phyloP scores from a whole-genome alignment of 2,113 vertebrate genomes.

The Engystomops pustulosus region DNA sequence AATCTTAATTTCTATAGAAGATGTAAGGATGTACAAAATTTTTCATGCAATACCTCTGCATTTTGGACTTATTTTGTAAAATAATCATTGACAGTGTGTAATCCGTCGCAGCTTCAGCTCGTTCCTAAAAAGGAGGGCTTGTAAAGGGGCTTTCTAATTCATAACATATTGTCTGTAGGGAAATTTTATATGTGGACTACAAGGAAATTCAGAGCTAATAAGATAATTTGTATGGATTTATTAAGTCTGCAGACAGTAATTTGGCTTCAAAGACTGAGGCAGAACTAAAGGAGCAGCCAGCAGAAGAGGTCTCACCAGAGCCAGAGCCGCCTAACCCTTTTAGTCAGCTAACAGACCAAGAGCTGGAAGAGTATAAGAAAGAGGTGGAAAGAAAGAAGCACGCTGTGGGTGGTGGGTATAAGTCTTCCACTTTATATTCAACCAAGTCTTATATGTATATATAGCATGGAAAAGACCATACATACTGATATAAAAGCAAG shows the following conservation, averaged over 20 bases:
- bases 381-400: conserved; percentile 94
- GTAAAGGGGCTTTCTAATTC: no score
- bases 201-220: background rate
- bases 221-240: background rate
- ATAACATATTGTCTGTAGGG: no score
- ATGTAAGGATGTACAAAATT: no score
- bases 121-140: no score
- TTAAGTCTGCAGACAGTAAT: conserved; percentile 84
- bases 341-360: conserved; percentile 93
- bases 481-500: background rate
- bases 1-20: no score
- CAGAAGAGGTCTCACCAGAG: conserved; percentile 69
- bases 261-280: conserved; percentile 67
- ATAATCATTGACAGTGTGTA: no score
- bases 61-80: no score
- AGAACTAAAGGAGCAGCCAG: conserved; percentile 65
- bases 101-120: no score
- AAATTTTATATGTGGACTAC: no score
- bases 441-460: background rate
- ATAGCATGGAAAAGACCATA: background rate
- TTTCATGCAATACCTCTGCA: no score
- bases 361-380: conserved; percentile 93
- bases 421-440: no score
- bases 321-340: conserved; percentile 93
- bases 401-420: conserved; percentile 77